Evolutionary conservation across 1,140 invertebrate genomes (phyloP), one percentile per base, ranked within the genome.

Genomic region (Harlomillsia oculata): DNA sequence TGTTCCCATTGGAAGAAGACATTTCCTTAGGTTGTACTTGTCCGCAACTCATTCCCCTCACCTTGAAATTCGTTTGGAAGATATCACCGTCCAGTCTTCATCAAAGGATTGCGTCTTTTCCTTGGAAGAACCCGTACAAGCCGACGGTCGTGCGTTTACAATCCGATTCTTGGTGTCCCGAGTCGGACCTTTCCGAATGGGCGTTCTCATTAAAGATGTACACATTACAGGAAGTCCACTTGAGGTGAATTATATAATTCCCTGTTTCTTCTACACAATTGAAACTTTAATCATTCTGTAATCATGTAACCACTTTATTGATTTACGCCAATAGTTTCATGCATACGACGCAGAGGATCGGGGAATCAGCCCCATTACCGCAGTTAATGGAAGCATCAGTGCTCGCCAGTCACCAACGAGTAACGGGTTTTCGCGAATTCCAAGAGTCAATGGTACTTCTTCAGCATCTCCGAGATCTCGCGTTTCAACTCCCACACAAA

Each of bases 201-300:
- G 55, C 2, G 59, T 64, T 14, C 20, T 57, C 25, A 53, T 64
- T 25, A 61, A 54, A 34, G 48, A 53, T 45, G 55, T 61, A 37
- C 59, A 61, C 16, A 64, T 64, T 52, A 52, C 53, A 18, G 63
- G 63, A 29, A 61, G 59, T 44, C 63, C 63, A 28, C 62, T 64
- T 34, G 56, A 64, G 41, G 62, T 61, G 45, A 41, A 11, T 0
- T 18, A 23, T 18, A 23, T 4, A 37, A 1, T 5, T 4, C 29
- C 29, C 16, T 48, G 14, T 20, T 26, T 34, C 21, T 1, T 13
- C 1, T 39, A 9, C 37, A 8, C 6, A 39, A 14, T 13, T 6
- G 28, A 9, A 11, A 43, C 9, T 20, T 2, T 51, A 39, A 53
- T 16, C 26, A 37, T 53, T 5, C 8, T 18, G 9, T 37, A 9